These are phyloP conservation scores for Prorops nasuta DNA, from an alignment of 1,140 invertebrate genomes.

Conservation along the genomic window DNA sequence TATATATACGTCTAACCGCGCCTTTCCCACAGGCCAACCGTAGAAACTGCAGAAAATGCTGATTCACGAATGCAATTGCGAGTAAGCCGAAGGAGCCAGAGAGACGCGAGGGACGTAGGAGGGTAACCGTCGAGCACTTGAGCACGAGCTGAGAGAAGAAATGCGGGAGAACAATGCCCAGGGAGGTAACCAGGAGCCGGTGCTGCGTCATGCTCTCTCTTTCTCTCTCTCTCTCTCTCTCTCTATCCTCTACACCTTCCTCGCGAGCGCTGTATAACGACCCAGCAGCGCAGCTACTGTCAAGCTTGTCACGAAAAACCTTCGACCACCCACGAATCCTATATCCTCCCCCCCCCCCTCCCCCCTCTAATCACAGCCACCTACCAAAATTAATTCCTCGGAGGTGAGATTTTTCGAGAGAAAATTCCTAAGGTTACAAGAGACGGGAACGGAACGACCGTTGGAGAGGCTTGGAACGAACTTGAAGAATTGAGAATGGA, in stretches of 20 bases:
- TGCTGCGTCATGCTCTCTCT: conserved; percentile 48
- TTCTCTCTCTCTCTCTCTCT: conserved; percentile 1
- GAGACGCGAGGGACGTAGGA: conserved; percentile 9
- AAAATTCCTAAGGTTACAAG: too few relatives aligned
- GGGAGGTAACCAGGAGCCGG: conserved; percentile 47
- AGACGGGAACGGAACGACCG: too few relatives aligned
- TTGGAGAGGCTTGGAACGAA: too few relatives aligned
- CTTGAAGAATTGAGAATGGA: too few relatives aligned
- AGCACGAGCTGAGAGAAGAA: conserved; percentile 52
- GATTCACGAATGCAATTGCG: not conserved
- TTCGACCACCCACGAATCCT: conserved; percentile 25
- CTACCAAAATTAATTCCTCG: too few relatives aligned
- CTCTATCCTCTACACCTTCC: not conserved
- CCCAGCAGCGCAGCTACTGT: too few relatives aligned
- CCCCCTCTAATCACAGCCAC: not conserved
- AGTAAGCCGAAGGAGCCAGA: not conserved
- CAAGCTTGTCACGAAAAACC: conserved; percentile 16
- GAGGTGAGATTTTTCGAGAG: too few relatives aligned
- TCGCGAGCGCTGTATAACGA: too few relatives aligned
- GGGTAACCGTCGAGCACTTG: conserved; percentile 51
- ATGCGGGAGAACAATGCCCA: conserved; percentile 51
- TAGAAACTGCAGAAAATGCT: too few relatives aligned
- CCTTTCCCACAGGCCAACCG: too few relatives aligned
- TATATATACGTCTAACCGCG: too few relatives aligned
- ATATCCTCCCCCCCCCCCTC: not conserved